A percentile compares a stretch with the other conserved stretches of the same genome.
Evolutionary conservation across 2,113 vertebrate species (phyloP).

Genomic region (Lethenteron reissneri): DNA sequence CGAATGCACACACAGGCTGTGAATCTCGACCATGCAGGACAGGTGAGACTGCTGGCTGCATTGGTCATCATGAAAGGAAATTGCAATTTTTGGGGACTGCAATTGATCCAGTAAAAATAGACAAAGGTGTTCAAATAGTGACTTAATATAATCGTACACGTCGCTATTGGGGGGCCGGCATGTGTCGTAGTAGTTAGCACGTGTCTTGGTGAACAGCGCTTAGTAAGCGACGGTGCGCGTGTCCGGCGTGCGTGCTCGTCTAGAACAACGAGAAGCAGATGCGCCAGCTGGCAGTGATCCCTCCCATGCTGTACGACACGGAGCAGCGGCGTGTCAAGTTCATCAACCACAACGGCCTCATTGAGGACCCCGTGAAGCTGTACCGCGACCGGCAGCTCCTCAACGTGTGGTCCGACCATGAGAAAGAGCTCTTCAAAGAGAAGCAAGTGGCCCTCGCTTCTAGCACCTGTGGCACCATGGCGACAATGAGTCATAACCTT

Average conservation of each 20-base stretch:
- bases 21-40: too few relatives aligned
- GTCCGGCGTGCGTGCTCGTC: constrained; percentile 8
- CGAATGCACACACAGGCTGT: too few relatives aligned
- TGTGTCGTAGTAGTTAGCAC: too few relatives aligned
- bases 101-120: too few relatives aligned
- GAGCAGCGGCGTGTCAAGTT: constrained; percentile 93
- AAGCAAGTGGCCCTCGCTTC: constrained; percentile 41
- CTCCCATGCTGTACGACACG: constrained; percentile 93
- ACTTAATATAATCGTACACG: too few relatives aligned
- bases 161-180: too few relatives aligned
- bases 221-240: neutral
- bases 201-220: too few relatives aligned
- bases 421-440: constrained; percentile 95
- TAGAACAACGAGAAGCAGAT: constrained; percentile 99
- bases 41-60: too few relatives aligned
- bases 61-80: too few relatives aligned
- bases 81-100: too few relatives aligned
- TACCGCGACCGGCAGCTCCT: constrained; percentile 97
- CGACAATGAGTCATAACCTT: too few relatives aligned
- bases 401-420: constrained; percentile 97
- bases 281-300: constrained; percentile 90
- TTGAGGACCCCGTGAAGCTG: constrained; percentile 95
- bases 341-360: constrained; percentile 93
- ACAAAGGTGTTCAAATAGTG: too few relatives aligned
- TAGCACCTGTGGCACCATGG: neutral